Evolutionary conservation across 1,140 invertebrate species (phyloP), one percentile per base, ranked within the genome.

Genomic region (Babylonia areolata): DNA sequence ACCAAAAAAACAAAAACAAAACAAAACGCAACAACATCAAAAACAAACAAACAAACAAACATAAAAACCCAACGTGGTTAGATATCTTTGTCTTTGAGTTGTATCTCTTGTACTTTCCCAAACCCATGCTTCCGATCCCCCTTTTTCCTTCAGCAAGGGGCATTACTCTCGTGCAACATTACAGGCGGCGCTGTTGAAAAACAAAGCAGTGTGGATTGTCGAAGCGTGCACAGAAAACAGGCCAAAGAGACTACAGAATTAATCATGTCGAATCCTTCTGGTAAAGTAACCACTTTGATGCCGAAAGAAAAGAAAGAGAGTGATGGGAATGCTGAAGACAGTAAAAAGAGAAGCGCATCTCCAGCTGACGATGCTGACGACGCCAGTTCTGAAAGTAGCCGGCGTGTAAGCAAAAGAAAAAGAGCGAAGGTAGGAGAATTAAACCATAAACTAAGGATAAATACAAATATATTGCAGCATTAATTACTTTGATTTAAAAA

Each of bases 401-500:
- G 82, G 37, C 51, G 81, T 20, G 81, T 83, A 20, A 84, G 82
- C 82, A 84, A 84, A 69, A 73, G 82, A 46, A 84, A 84, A 46
- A 39, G 82, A 73, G 82, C 82, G 12, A 84, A 84, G 82, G 82
- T 84, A 42, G n/a, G n/a, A n/a, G n/a, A n/a, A n/a, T n/a, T n/a
- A n/a, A n/a, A n/a, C n/a, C n/a, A n/a, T n/a, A n/a, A n/a, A n/a
- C n/a, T n/a, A n/a, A n/a, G n/a, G n/a, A n/a, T n/a, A n/a, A n/a
- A n/a, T n/a, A n/a, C n/a, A n/a, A n/a, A n/a, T n/a, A n/a, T n/a
- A n/a, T n/a, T n/a, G n/a, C n/a, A n/a, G n/a, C n/a, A n/a, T n/a
- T n/a, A n/a, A n/a, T n/a, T n/a, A n/a, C n/a, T n/a, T n/a, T n/a
- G n/a, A n/a, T n/a, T n/a, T n/a, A n/a, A n/a, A n/a, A n/a, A n/a